Evolutionary conservation across 2,888 invertebrate species (phyloP).

Genomic region (Eledona agricola): DNA sequence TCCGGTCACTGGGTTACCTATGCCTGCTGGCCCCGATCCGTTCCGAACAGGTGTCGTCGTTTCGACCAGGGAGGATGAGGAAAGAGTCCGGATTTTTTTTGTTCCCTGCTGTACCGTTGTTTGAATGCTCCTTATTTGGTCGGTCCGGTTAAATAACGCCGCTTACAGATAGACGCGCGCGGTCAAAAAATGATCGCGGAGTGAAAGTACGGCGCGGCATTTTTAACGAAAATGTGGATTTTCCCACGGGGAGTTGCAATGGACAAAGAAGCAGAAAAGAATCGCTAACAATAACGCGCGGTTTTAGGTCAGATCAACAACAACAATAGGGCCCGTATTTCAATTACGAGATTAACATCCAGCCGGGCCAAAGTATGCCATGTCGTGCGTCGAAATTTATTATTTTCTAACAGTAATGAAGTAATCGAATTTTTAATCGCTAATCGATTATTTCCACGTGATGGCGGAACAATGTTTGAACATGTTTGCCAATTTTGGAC

Average conservation of each 20-base stretch:
- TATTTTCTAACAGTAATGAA: conserved; percentile 27
- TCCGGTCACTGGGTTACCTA: conserved; percentile 58
- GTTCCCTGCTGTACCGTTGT: conserved; percentile 21
- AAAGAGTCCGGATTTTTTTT: conserved; percentile 15
- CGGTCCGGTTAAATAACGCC: conserved; percentile 11
- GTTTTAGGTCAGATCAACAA: conserved; percentile 17
- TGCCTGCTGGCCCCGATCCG: conserved; percentile 52
- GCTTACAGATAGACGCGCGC: too few relatives aligned
- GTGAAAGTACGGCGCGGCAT: too few relatives aligned
- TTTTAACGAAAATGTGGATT: too few relatives aligned
- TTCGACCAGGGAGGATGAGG: conserved; percentile 22
- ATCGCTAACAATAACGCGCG: conserved; percentile 10
- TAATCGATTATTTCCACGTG: conserved; percentile 28
- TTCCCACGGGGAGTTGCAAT: conserved; percentile 5
- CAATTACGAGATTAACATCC: conserved; percentile 16
- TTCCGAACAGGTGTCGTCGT: conserved; percentile 36
- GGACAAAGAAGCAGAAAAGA: conserved; percentile 1
- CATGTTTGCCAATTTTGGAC: neutral
- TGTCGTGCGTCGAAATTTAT: conserved; percentile 21
- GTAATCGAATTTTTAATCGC: conserved; percentile 29
- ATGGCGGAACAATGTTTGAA: conserved; percentile 4
- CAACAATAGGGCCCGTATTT: conserved; percentile 17
- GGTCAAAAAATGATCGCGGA: too few relatives aligned
- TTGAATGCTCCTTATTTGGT: conserved; percentile 11
- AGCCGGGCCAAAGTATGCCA: conserved; percentile 25